Percentiles rank a stretch among this genome's conserved stretches.
Evolutionary conservation across 2,113 vertebrate genomes (phyloP).

Genomic region (Parus major): DNA sequence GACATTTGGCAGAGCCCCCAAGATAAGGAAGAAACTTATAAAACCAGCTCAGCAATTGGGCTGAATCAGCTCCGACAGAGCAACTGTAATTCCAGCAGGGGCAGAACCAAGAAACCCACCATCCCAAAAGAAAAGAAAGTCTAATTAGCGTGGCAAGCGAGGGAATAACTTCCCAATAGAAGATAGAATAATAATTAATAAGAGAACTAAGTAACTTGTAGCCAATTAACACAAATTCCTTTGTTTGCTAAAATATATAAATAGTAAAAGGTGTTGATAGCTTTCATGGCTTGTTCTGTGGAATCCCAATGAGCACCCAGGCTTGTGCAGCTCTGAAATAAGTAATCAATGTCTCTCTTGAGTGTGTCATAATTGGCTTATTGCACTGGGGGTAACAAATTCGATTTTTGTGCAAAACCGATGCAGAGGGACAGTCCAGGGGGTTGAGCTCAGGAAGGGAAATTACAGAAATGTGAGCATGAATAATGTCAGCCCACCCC

Average conservation of each 20-base stretch:
- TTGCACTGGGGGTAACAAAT: neutral
- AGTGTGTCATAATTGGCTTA: neutral
- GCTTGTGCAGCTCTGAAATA: neutral
- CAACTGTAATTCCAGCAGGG: neutral
- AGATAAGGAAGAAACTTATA: neutral
- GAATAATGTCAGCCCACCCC: neutral
- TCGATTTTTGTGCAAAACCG: fast-evolving
- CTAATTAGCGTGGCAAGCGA: fast-evolving
- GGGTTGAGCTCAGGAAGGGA: neutral
- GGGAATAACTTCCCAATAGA: neutral
- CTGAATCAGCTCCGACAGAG: neutral
- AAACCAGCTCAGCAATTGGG: neutral
- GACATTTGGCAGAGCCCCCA: neutral
- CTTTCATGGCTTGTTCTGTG: neutral
- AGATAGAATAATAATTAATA: neutral
- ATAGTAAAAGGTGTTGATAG: neutral
- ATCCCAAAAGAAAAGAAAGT: neutral
- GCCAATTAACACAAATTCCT: neutral
- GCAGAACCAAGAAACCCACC: neutral
- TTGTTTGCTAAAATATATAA: neutral
- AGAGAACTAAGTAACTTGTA: neutral
- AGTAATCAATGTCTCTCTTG: neutral
- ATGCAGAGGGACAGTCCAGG: neutral
- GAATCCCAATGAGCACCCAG: neutral
- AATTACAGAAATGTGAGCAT: neutral